Evolutionary conservation across 2,113 vertebrate species (phyloP).

Genomic region (Centropus bengalensis): DNA sequence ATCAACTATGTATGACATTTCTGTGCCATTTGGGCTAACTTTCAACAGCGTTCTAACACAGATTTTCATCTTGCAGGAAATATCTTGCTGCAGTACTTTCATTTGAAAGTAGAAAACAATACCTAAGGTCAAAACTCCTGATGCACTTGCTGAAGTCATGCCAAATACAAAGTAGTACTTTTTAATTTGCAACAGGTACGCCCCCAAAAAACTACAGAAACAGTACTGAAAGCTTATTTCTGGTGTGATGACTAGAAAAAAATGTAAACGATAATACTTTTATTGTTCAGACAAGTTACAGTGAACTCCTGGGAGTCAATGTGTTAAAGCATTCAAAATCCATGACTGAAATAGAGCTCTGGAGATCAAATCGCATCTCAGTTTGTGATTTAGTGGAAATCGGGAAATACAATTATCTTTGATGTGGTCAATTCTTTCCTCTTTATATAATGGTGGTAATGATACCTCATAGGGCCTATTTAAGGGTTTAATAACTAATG

Average conservation of each 20-base stretch:
- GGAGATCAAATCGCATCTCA: neutral
- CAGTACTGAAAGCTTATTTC: neutral
- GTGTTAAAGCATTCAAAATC: slow-evolving; percentile 1
- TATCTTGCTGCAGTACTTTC: slow-evolving; percentile 44
- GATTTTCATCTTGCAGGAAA: slow-evolving; percentile 28
- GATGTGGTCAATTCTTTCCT: slow-evolving; percentile 48
- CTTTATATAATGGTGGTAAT: slow-evolving; percentile 18
- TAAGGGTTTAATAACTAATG: slow-evolving; percentile 30
- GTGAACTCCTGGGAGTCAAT: neutral
- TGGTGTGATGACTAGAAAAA: neutral
- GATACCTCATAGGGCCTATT: slow-evolving; percentile 50
- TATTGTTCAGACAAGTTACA: neutral
- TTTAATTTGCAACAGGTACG: neutral
- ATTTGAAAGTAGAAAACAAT: slow-evolving; percentile 27
- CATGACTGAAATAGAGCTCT: neutral
- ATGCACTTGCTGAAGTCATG: neutral
- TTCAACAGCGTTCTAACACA: neutral
- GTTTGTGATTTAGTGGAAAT: slow-evolving; percentile 12
- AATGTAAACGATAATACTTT: neutral
- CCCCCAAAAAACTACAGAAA: neutral
- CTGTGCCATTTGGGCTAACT: slow-evolving; percentile 55
- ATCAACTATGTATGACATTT: slow-evolving; percentile 25
- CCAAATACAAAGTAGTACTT: neutral
- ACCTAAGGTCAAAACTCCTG: neutral
- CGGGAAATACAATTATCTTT: slow-evolving; percentile 50